Percentiles rank a stretch among this genome's conserved stretches.
Conservation (phyloP, 2,113 vertebrate species). For the Micromys minutus region DNA sequence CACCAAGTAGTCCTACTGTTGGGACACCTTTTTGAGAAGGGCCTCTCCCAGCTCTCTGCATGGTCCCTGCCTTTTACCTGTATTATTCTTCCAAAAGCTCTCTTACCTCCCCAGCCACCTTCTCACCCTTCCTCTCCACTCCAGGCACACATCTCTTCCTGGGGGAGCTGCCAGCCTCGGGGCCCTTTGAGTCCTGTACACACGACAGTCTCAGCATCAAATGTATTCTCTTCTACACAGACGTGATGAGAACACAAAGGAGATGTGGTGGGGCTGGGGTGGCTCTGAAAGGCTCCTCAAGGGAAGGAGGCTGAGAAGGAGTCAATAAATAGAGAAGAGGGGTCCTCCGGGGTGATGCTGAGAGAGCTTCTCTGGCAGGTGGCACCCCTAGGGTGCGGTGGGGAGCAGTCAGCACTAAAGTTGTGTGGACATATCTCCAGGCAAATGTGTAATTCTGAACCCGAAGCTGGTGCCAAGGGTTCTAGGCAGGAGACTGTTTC, state of each 20-base stretch:
- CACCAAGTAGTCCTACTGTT: neutral
- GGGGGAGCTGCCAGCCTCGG: neutral
- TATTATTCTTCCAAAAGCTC: neutral
- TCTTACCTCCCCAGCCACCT: neutral
- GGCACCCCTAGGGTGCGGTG: rapidly evolving
- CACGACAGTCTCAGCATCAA: neutral
- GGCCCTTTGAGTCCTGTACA: neutral
- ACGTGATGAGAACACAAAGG: rapidly evolving
- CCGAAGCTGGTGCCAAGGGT: neutral
- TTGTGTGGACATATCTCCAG: neutral
- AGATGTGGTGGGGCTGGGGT: rapidly evolving
- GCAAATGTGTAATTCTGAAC: neutral
- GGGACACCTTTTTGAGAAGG: neutral
- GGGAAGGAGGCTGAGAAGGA: neutral
- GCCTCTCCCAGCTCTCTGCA: neutral
- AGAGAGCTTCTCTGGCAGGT: neutral
- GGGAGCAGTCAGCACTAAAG: neutral
- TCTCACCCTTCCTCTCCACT: neutral
- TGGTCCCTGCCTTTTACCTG: neutral
- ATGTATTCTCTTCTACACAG: neutral
- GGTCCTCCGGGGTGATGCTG: neutral
- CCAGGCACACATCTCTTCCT: neutral
- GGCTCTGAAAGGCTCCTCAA: neutral
- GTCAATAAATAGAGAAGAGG: neutral
- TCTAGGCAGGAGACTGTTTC: neutral